A percentile compares a stretch with the other conserved stretches of the same genome.
Conservation (phyloP, 2,797 vertebrate species). For the Pterois miles region DNA sequence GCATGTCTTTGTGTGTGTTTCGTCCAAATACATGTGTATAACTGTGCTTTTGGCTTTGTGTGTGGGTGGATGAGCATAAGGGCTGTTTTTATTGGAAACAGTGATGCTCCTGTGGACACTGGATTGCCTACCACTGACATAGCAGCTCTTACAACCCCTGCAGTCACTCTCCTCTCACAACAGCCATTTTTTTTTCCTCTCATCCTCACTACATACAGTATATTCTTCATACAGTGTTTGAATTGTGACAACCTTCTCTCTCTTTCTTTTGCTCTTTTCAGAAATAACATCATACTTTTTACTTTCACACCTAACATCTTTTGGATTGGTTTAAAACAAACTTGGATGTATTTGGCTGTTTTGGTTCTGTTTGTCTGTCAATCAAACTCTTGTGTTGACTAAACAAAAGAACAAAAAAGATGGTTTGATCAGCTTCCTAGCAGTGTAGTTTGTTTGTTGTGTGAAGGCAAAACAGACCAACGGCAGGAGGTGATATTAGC, state of each 20-base stretch:
- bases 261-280: neutral
- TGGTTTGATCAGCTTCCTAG: neutral
- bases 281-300: neutral
- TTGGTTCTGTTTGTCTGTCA: neutral
- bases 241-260: neutral
- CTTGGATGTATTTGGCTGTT: neutral
- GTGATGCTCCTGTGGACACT: slow-evolving; percentile 9
- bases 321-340: neutral
- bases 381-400: neutral
- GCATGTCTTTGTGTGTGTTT: neutral
- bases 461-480: neutral
- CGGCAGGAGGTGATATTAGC: neutral
- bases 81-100: slow-evolving; percentile 36
- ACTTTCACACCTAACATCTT: neutral
- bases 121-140: neutral
- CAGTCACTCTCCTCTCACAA: slow-evolving; percentile 11
- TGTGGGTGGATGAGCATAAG: neutral
- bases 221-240: neutral
- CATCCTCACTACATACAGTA: neutral
- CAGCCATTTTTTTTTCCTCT: neutral
- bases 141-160: slow-evolving; percentile 11
- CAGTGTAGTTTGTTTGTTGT: neutral
- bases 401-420: neutral
- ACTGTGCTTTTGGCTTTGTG: slow-evolving; percentile 17
- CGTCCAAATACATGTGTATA: neutral